Evolutionary conservation across 2,113 vertebrate genomes (phyloP).

Genomic region (human): GRCh38 chr5:34343501-34344000

Average conservation of each 20-base stretch:
- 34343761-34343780: neutral
- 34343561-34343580: constrained; percentile 8
- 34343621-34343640: neutral
- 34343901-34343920: too few species aligned
- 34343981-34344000: neutral
- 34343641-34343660: neutral
- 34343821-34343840: neutral
- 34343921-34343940: neutral
- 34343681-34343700: neutral
- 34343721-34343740: neutral
- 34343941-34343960: neutral
- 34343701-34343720: neutral
- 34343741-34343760: neutral
- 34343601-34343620: neutral
- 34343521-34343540: neutral
- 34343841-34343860: neutral
- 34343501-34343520: constrained; percentile 9
- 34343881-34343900: neutral
- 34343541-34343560: constrained; percentile 32
- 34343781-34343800: neutral
- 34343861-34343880: neutral
- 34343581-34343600: constrained; percentile 62
- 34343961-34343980: neutral
- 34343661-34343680: constrained; percentile 28
- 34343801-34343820: neutral